Base-by-base conservation (phyloP, 2,113 vertebrate genomes). In the Morphnarchus princeps region DNA sequence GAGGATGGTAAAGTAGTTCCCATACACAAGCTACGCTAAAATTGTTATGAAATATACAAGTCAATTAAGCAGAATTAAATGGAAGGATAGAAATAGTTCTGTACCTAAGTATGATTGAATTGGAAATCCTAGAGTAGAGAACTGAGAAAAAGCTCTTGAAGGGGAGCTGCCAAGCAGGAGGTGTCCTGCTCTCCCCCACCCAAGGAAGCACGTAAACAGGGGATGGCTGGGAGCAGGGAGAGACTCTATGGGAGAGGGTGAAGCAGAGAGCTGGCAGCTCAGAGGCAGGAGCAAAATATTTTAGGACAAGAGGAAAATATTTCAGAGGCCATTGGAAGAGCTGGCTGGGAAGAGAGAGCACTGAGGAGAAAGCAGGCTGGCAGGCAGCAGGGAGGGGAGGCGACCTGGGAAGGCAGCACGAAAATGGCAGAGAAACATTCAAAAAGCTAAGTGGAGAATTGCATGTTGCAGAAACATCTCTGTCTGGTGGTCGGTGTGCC, bases 171-270 rank as follows among this genome's bases (percentile, higher is more conserved):
- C 18, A 54, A 59, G 28, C 6, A 8, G 14, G 43, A 82, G 34
- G 26, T 78, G 29, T 9, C n/a, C 28, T 76, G 40, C 36, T 83
- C 13, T 76, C 28, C 20, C 24, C 19, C 29, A 17, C 34, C 10
- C 28, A 9, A 47, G 55, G 45, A 31, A 61, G 40, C 50, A 38
- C 0, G 0, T 8, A 2, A 66, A 19, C 10, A 28, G 20, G 24
- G 38, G 8, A 5, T 49, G 47, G 14, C 38, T 72, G 72, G 24
- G 26, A 65, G 29, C 40, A 16, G 34, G 7, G n/a, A 16, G 16
- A 34, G 7, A 40, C 45, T 18, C 34, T 40, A 3, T 7, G 61
- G 65, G 38, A 78, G 5, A 5, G 9, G 24, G 15, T 7, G 5
- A 43, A 79, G 28, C 40, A 45, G 40, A 19, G 36, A 79, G 34